A percentile compares a stretch with the other conserved stretches of the same genome.
phyloP scores from a whole-genome alignment of 2,888 invertebrate species.

The Pilophorus perplexus region DNA sequence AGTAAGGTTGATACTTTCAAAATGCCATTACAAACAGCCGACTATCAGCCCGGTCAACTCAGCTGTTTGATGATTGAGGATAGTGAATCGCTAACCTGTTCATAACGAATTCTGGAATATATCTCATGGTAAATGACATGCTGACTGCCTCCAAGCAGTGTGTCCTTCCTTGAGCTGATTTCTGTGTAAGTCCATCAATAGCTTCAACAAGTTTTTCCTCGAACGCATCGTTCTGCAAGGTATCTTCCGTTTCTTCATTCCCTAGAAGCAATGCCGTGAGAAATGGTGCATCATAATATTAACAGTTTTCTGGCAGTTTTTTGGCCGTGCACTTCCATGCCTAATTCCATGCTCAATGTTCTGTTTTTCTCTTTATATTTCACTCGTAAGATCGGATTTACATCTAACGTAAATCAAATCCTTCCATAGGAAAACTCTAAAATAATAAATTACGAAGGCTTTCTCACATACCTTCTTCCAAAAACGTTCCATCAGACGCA shows the following conservation, averaged over 20 bases:
- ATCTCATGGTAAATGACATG: constrained; percentile 73
- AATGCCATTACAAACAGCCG: no score
- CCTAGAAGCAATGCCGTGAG: constrained; percentile 38
- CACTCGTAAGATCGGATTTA: no score
- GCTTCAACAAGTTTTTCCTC: constrained; percentile 86
- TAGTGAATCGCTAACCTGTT: constrained; percentile 58
- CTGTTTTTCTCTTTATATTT: no score
- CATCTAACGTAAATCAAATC: no score
- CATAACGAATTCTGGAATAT: constrained; percentile 70
- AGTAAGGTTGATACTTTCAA: constrained; percentile 19
- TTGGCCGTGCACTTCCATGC: not conserved
- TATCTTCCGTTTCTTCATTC: constrained; percentile 58
- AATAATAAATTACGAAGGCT: no score
- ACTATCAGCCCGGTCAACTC: no score
- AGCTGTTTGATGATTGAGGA: no score
- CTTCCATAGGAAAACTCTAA: no score
- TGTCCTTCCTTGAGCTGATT: constrained; percentile 79
- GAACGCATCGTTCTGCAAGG: constrained; percentile 66
- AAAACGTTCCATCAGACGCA: constrained; percentile 70
- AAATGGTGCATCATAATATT: not conserved
- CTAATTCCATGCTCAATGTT: no score
- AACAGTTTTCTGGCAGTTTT: not conserved
- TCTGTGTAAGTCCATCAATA: constrained; percentile 84
- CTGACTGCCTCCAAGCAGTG: constrained; percentile 68
- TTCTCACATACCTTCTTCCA: constrained; percentile 61